A percentile compares a stretch with the other conserved stretches of the same genome.
These are phyloP conservation scores for Campoletis raptor DNA, from an alignment of 2,888 invertebrate species.

Conservation along the genomic window DNA sequence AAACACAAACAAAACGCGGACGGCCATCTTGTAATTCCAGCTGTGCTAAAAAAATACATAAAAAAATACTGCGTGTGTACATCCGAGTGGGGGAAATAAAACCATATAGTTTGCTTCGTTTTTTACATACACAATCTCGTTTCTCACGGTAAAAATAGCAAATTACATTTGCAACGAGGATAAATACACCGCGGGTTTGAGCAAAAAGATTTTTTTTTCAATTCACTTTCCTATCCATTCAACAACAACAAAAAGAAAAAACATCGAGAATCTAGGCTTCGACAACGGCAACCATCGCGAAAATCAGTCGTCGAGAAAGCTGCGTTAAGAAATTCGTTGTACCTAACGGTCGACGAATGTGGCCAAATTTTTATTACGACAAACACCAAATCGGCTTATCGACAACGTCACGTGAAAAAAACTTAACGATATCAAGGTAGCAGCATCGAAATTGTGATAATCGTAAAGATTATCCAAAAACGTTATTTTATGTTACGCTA, in stretches of 20 bases:
- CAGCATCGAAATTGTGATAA: conserved; percentile 70
- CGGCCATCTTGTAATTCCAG: conserved; percentile 80
- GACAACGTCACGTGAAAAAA: conserved; percentile 72
- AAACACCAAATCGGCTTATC: conserved; percentile 72
- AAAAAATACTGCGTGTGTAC: conserved; percentile 35
- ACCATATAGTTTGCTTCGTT: conserved; percentile 27
- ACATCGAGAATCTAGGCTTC: conserved; percentile 7
- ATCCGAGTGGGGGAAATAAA: conserved; percentile 22
- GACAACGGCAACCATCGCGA: conserved; percentile 51
- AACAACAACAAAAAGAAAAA: background rate
- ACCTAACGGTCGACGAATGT: conserved; percentile 79
- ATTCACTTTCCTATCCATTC: conserved; percentile 12
- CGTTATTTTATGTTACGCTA: conserved; percentile 64
- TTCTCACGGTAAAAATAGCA: conserved; percentile 20
- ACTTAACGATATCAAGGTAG: conserved; percentile 76
- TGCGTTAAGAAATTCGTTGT: conserved; percentile 70
- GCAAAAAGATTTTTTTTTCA: background rate
- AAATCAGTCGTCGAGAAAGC: conserved; percentile 37
- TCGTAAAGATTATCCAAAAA: conserved; percentile 70
- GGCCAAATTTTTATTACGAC: conserved; percentile 72
- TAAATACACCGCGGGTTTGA: conserved; percentile 2
- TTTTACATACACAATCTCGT: conserved; percentile 32
- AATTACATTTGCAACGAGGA: conserved; percentile 21
- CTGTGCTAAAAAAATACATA: conserved; percentile 67
- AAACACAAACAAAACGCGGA: conserved; percentile 78